Evolutionary conservation across 2,797 vertebrate genomes (phyloP).

Genomic region (Chelon labrosus): DNA sequence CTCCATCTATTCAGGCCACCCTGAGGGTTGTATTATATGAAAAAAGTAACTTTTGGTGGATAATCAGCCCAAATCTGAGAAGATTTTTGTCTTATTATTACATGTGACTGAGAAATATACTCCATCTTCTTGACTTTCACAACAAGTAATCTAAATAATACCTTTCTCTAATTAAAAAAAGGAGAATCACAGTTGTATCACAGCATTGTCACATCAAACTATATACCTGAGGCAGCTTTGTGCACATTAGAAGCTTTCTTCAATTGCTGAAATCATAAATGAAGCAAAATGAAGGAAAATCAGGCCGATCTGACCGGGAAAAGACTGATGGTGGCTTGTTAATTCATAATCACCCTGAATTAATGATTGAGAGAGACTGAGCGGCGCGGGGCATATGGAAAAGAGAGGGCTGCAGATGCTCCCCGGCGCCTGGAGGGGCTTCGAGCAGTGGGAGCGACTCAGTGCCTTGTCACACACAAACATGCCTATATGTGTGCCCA

Average conservation of each 20-base stretch:
- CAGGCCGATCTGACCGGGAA: constrained; percentile 43
- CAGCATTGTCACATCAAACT: constrained; percentile 23
- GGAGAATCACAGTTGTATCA: not conserved
- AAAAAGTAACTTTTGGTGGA: not conserved
- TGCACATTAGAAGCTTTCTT: constrained; percentile 16
- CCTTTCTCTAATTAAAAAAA: constrained; percentile 8
- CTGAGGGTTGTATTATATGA: constrained; percentile 1
- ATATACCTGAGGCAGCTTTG: constrained; percentile 36
- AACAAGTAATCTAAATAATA: constrained; percentile 3
- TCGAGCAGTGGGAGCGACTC: constrained; percentile 63
- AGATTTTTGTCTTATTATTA: not conserved
- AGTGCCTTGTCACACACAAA: constrained; percentile 47
- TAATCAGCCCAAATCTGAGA: not conserved
- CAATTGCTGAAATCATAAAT: constrained; percentile 28
- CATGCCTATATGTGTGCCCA: constrained; percentile 39
- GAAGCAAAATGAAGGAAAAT: constrained; percentile 24
- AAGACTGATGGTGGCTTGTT: constrained; percentile 73
- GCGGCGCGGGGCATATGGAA: constrained; percentile 80
- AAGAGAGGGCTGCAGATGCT: constrained; percentile 79
- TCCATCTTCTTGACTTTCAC: not conserved
- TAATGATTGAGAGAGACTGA: constrained; percentile 80
- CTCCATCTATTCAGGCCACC: not conserved
- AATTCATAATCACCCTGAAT: constrained; percentile 84
- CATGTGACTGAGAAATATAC: not conserved
- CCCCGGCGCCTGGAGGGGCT: constrained; percentile 60